Percentiles rank a stretch among this genome's conserved stretches.
phyloP scores from a whole-genome alignment of 92 coral and sea anemone species.

The Bergia sp. region DNA sequence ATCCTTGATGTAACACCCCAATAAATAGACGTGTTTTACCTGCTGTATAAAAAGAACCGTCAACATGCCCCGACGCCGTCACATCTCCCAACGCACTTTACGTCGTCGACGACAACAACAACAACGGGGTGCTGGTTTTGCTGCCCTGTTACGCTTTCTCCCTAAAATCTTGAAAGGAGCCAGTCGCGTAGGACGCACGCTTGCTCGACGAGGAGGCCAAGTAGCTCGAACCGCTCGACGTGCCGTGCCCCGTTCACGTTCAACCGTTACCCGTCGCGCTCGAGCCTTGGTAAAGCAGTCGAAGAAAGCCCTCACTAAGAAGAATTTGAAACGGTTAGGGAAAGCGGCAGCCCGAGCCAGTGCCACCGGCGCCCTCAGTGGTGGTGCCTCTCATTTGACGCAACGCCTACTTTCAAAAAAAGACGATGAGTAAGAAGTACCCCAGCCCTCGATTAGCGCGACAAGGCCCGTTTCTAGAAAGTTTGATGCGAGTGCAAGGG shows the following conservation, averaged over 20 bases:
- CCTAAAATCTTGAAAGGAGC: too few relatives aligned
- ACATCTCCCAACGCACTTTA: too few relatives aligned
- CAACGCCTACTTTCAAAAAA: background rate
- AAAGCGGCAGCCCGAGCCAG: background rate
- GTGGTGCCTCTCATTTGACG: background rate
- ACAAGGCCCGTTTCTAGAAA: background rate
- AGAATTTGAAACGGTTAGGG: background rate
- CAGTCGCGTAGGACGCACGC: too few relatives aligned
- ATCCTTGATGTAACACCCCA: background rate
- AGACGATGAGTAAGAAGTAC: background rate
- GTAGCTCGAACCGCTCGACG: background rate
- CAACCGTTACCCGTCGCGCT: too few relatives aligned
- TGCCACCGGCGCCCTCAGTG: slow-evolving; percentile 16
- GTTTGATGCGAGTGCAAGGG: background rate
- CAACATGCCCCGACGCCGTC: too few relatives aligned
- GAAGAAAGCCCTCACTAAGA: background rate
- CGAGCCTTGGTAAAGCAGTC: too few relatives aligned
- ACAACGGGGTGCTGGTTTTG: too few relatives aligned
- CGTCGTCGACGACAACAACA: too few relatives aligned
- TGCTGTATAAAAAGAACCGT: too few relatives aligned
- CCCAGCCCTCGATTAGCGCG: background rate
- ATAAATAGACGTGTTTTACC: background rate
- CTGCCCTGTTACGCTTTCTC: too few relatives aligned
- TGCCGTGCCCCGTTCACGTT: too few relatives aligned
- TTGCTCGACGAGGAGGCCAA: too few relatives aligned